Conservation (phyloP, 2,797 vertebrate species). For the Hozukius guyotensis region DNA sequence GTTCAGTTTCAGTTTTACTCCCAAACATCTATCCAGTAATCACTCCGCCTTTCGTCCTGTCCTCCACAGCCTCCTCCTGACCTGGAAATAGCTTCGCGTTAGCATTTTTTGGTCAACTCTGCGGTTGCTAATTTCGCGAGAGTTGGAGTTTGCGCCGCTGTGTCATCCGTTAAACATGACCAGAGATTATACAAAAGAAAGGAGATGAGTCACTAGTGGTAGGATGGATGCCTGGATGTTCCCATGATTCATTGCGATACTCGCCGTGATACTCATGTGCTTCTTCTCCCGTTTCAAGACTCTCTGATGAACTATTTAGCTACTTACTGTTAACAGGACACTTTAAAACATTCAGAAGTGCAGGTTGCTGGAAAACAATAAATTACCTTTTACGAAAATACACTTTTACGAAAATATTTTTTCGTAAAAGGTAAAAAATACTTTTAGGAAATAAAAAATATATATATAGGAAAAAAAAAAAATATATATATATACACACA, state of each 20-base stretch:
- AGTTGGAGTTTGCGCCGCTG: slow-evolving; percentile 41
- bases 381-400: too few relatives aligned
- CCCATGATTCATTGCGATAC: slow-evolving; percentile 46
- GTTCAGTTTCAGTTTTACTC: background rate
- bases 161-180: slow-evolving; percentile 26
- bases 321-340: too few relatives aligned
- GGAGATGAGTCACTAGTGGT: background rate
- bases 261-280: background rate
- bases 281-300: background rate
- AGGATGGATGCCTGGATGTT: rapidly evolving
- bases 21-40: background rate
- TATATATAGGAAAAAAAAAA: too few relatives aligned
- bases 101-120: slow-evolving; percentile 26
- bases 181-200: background rate
- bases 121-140: slow-evolving; percentile 49
- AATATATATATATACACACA: too few relatives aligned
- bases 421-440: too few relatives aligned
- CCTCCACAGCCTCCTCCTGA: slow-evolving; percentile 26
- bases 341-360: too few relatives aligned
- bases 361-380: too few relatives aligned
- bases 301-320: slow-evolving; percentile 10
- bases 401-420: too few relatives aligned
- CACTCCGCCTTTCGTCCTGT: slow-evolving; percentile 17
- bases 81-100: slow-evolving; percentile 39
- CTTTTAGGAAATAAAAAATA: too few relatives aligned